Percentiles rank a stretch among this genome's conserved stretches.
These are phyloP conservation scores for Selenia dentaria DNA, from an alignment of 2,888 invertebrate species.

Conservation along the genomic window DNA sequence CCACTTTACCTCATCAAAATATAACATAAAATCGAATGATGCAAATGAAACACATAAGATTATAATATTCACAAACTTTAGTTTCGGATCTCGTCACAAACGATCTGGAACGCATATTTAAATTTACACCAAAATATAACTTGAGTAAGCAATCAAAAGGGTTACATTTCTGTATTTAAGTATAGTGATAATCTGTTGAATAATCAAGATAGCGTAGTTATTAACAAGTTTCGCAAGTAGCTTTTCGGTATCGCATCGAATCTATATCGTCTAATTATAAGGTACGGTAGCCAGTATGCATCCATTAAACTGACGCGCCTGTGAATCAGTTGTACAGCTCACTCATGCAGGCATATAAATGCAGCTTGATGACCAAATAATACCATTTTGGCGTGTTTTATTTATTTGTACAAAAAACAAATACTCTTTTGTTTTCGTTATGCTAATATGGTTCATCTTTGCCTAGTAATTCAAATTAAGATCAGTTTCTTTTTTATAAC, in stretches of 20 bases:
- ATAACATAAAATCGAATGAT: slow-evolving; percentile 1
- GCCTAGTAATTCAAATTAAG: no score
- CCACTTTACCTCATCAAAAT: neutral
- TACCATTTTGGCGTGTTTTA: no score
- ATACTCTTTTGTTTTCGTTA: no score
- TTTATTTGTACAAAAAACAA: no score
- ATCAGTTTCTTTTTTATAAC: no score
- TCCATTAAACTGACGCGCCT: slow-evolving; percentile 38
- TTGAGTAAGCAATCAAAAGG: neutral
- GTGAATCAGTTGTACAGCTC: slow-evolving; percentile 44
- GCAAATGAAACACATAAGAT: neutral
- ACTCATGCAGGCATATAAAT: neutral
- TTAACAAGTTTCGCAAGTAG: slow-evolving; percentile 77
- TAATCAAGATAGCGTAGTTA: slow-evolving; percentile 41
- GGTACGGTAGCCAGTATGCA: slow-evolving; percentile 56
- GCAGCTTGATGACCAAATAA: no score
- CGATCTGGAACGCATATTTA: neutral
- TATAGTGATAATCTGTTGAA: neutral
- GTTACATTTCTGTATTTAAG: neutral
- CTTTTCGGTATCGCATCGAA: slow-evolving; percentile 76
- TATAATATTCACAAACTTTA: no score
- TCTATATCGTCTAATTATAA: slow-evolving; percentile 82
- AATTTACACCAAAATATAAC: slow-evolving; percentile 1
- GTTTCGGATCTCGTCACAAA: neutral
- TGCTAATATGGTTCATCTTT: no score